Evolutionary conservation across 2,888 invertebrate species (phyloP).

Genomic region (Hypolimnas misippus): DNA sequence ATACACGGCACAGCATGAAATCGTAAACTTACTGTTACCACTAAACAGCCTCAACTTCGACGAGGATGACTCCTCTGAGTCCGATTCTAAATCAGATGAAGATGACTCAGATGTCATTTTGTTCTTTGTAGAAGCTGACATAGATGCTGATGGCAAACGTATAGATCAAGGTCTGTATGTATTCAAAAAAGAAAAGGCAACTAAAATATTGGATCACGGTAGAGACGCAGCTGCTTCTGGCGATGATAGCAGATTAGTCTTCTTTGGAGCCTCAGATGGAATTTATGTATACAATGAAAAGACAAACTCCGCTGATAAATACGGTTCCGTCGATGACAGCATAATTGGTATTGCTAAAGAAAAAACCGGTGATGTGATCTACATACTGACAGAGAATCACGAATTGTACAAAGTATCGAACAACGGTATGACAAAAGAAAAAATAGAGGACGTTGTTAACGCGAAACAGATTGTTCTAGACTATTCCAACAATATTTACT

Average conservation of each 20-base stretch:
- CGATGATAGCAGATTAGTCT: slow-evolving; percentile 51
- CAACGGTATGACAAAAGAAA: slow-evolving; percentile 57
- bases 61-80: slow-evolving; percentile 25
- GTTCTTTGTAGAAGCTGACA: slow-evolving; percentile 46
- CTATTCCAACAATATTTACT: slow-evolving; percentile 61
- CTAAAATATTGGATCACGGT: slow-evolving; percentile 54
- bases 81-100: slow-evolving; percentile 25
- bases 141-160: slow-evolving; percentile 35
- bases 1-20: slow-evolving; percentile 42
- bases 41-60: slow-evolving; percentile 45
- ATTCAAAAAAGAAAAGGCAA: slow-evolving; percentile 45
- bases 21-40: slow-evolving; percentile 45
- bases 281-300: slow-evolving; percentile 53
- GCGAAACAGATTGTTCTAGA: slow-evolving; percentile 65
- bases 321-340: slow-evolving; percentile 46
- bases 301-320: slow-evolving; percentile 44
- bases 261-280: slow-evolving; percentile 60
- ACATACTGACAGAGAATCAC: slow-evolving; percentile 61
- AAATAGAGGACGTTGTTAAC: slow-evolving; percentile 52
- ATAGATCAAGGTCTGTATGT: slow-evolving; percentile 50
- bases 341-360: slow-evolving; percentile 46
- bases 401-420: slow-evolving; percentile 63
- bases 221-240: slow-evolving; percentile 52
- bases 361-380: slow-evolving; percentile 51
- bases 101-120: slow-evolving; percentile 21